Evolutionary conservation across 2,797 vertebrate genomes (phyloP), one percentile per base, ranked within the genome.

Genomic region (Xiphophorus birchmanni): DNA sequence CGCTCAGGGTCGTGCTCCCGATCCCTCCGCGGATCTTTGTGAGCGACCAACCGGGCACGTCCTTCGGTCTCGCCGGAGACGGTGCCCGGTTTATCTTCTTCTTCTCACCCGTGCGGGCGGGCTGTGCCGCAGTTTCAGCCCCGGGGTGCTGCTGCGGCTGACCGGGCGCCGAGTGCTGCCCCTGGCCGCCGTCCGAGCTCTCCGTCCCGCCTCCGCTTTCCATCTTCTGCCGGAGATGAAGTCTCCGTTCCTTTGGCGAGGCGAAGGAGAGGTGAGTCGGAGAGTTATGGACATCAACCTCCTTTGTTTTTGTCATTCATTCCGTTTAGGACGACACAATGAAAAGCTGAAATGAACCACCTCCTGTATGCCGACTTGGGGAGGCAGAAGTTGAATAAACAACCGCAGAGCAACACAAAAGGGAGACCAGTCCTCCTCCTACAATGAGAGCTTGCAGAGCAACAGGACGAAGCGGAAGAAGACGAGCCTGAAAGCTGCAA

Each of bases 31-130:
- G 96, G 92, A 96, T 96, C 94, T 97, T 97, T 47, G 97, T 96
- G 80, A 97, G 95, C 18, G 97, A 97, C 97, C 98, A 98, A 7
- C 97, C 97, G 71, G 97, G 93, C 37, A 97, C 96, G 78, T 98
- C 97, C 92, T 96, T 98, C n/a, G 97, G 98, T 91, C 98, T 95
- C 29, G 97, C 98, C 18, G 98, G 98, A 4, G 98, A 98, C 18
- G 97, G 97, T 40, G 97, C 97, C 76, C 98, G 96, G 91, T 97
- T 97, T 42, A 95, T 89, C 89, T 97, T 98, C 91, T 97, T 98
- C 94, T 96, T 97, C 88, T 94, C 88, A 0, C 87, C 96, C 76
- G 86, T 85, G 50, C 84, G 69, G 81, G 84, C 80, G 82, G 91
- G 80, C 63, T 86, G 92, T 75, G 81, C 63, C 75, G 89, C 60